These are phyloP conservation scores for Rallus limicola DNA, from an alignment of 2,113 vertebrate genomes.

Conservation along the genomic window DNA sequence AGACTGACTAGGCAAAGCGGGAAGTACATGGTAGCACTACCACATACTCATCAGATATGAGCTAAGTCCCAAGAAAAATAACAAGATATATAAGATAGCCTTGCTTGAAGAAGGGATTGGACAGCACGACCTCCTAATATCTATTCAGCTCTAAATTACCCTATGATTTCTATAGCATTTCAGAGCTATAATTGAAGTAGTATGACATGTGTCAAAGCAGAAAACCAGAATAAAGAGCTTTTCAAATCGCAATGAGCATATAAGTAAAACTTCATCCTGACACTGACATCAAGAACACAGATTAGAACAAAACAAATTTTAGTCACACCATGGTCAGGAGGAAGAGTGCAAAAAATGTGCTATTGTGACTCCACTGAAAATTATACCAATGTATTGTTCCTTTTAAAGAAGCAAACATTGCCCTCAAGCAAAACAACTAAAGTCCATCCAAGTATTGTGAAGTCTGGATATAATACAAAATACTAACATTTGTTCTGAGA, in stretches of 20 bases:
- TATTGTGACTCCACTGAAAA: conserved; percentile 19
- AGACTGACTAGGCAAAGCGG: neutral
- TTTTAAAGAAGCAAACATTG: conserved; percentile 12
- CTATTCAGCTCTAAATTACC: neutral
- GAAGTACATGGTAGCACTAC: neutral
- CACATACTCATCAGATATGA: neutral
- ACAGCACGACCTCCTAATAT: neutral
- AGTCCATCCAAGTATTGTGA: conserved; percentile 27
- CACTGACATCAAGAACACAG: neutral
- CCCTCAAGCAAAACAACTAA: conserved; percentile 6
- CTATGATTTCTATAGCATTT: neutral
- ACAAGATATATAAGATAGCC: neutral
- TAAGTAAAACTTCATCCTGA: neutral
- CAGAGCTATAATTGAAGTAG: neutral
- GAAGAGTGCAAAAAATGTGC: neutral
- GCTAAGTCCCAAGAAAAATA: neutral
- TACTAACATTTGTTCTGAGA: conserved; percentile 25
- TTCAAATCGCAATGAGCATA: neutral
- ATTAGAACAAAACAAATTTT: neutral
- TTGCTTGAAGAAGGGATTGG: neutral
- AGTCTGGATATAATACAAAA: conserved; percentile 37
- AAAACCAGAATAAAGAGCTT: neutral
- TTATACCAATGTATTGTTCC: neutral
- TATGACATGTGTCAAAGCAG: neutral
- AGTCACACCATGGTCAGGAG: neutral